A percentile compares a stretch with the other conserved stretches of the same genome.
Evolutionary conservation across 2,113 vertebrate species (phyloP).

Genomic region (Ammodytes marinus): DNA sequence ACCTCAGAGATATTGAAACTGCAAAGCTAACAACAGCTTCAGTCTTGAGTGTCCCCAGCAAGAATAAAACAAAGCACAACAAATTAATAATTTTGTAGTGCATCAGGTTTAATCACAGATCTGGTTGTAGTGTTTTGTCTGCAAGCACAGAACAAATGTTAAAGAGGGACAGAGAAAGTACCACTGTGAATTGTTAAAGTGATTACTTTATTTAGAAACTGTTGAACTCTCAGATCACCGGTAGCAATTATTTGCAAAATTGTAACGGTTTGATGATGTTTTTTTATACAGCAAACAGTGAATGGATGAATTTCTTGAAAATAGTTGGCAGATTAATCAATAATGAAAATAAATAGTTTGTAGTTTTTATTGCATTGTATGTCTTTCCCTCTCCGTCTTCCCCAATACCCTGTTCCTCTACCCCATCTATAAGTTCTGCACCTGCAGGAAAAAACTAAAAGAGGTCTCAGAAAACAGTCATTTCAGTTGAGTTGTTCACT

Average conservation of each 20-base stretch:
- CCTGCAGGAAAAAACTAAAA: conserved; percentile 57
- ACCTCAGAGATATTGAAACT: conserved; percentile 25
- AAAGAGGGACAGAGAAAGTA: background rate
- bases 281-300: conserved; percentile 7
- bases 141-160: conserved; percentile 14
- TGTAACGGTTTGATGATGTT: background rate
- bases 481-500: conserved; percentile 28
- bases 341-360: background rate
- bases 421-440: conserved; percentile 44
- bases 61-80: conserved; percentile 40
- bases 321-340: background rate
- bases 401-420: background rate
- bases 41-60: conserved; percentile 29
- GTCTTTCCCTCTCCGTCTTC: conserved; percentile 5
- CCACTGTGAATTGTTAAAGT: conserved; percentile 5
- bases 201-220: conserved; percentile 16
- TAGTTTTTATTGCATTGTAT: conserved; percentile 30
- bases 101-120: conserved; percentile 44
- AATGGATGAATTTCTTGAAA: background rate
- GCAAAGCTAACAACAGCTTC: conserved; percentile 37
- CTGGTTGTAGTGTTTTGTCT: conserved; percentile 23
- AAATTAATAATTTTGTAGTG: conserved; percentile 36
- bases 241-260: conserved; percentile 5
- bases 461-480: conserved; percentile 38
- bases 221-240: conserved; percentile 1